phyloP scores from a whole-genome alignment of 2,888 invertebrate species.

The Frankliniella fusca region DNA sequence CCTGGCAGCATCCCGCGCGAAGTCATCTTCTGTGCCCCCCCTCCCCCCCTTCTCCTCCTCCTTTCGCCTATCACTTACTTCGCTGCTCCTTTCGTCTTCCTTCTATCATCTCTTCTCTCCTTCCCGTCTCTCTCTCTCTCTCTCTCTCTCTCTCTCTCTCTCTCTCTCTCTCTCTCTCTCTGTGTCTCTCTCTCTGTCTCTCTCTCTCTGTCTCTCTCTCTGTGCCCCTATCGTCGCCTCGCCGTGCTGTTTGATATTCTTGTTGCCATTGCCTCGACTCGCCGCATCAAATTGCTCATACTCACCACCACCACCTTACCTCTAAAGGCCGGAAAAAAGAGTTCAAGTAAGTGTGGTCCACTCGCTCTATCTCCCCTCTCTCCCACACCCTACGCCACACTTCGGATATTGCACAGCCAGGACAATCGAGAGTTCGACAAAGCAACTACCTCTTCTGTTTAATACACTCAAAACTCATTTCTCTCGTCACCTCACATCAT shows the following conservation, averaged over 20 bases:
- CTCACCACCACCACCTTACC: background rate
- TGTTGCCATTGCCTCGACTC: background rate
- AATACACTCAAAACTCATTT: background rate
- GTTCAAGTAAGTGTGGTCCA: too few species aligned
- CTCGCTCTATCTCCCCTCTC: too few species aligned
- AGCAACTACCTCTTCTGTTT: background rate
- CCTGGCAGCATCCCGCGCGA: background rate
- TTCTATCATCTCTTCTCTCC: background rate
- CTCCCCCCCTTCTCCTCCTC: too few species aligned
- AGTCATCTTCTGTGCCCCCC: background rate
- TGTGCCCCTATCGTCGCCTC: background rate
- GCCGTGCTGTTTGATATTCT: too few species aligned
- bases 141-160: background rate
- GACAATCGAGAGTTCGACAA: too few species aligned
- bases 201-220: background rate
- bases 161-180: background rate
- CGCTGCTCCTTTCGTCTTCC: background rate
- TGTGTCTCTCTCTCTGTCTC: background rate
- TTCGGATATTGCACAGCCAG: background rate
- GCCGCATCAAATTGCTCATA: background rate
- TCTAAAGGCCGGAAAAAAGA: background rate
- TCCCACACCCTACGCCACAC: too few species aligned
- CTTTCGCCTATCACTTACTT: background rate
- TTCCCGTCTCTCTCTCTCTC: background rate
- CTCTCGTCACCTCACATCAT: too few species aligned